phyloP scores from a whole-genome alignment of 2,888 invertebrate genomes.

The Shargacucullia verbasci region DNA sequence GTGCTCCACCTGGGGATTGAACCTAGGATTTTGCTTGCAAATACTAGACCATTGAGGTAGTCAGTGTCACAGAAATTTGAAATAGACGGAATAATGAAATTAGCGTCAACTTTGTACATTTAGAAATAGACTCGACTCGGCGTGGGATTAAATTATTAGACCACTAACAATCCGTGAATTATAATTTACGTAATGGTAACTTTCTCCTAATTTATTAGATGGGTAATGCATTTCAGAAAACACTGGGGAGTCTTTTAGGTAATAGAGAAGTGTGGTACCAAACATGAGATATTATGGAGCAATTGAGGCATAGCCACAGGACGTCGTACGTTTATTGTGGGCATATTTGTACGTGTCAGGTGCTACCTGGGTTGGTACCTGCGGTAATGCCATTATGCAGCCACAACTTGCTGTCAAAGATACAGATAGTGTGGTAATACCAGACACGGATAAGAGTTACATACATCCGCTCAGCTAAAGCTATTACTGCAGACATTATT shows the following conservation, averaged over 20 bases:
- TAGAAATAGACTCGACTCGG: slow-evolving; percentile 10
- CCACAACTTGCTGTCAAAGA: slow-evolving; percentile 48
- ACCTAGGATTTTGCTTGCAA: too few relatives aligned
- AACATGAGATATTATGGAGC: slow-evolving; percentile 23
- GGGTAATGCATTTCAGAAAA: slow-evolving; percentile 9
- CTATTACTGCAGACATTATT: background rate
- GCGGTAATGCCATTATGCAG: slow-evolving; percentile 70
- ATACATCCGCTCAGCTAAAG: slow-evolving; percentile 29
- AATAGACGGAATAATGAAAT: slow-evolving; percentile 8
- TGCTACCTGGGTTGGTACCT: slow-evolving; percentile 78
- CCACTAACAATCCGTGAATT: slow-evolving; percentile 14
- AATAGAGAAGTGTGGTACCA: slow-evolving; percentile 2
- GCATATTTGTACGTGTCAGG: slow-evolving; percentile 77
- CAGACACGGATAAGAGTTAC: slow-evolving; percentile 22
- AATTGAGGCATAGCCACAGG: slow-evolving; percentile 44
- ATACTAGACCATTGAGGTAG: too few relatives aligned
- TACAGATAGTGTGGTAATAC: slow-evolving; percentile 36
- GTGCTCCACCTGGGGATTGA: too few relatives aligned
- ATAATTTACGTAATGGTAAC: slow-evolving; percentile 21
- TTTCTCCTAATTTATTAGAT: slow-evolving; percentile 15
- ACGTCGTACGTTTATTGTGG: slow-evolving; percentile 58
- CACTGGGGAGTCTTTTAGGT: background rate
- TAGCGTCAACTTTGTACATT: slow-evolving; percentile 15
- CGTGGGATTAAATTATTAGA: slow-evolving; percentile 9
- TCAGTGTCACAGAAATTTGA: too few relatives aligned